These are phyloP conservation scores for Drosophila vallismaia DNA, from an alignment of 2,888 invertebrate species.

Conservation along the genomic window DNA sequence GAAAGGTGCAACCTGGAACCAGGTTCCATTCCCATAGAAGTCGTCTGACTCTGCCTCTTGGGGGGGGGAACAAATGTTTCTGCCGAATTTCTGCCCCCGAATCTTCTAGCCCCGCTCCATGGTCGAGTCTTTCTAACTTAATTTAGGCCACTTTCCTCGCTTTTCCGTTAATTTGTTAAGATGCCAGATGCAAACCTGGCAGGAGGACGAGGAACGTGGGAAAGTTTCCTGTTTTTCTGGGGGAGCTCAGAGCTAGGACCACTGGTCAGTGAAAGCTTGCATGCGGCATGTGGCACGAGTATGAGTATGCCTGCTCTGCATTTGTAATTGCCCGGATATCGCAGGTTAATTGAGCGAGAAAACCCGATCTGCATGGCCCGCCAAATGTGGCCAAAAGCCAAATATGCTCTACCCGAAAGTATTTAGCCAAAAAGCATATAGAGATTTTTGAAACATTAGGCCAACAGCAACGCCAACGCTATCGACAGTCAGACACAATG, in stretches of 20 bases:
- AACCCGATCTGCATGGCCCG: conserved; percentile 41
- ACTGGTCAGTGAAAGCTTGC: conserved; percentile 45
- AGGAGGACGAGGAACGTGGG: not conserved
- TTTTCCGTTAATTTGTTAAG: too few species aligned
- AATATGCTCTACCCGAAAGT: conserved; percentile 17
- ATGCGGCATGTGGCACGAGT: conserved; percentile 33
- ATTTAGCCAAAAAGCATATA: conserved; percentile 4
- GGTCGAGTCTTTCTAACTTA: too few species aligned
- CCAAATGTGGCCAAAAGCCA: conserved; percentile 40
- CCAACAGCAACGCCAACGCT: conserved; percentile 30
- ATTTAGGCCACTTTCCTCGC: too few species aligned
- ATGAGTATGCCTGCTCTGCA: conserved; percentile 67
- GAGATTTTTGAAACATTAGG: conserved; percentile 51
- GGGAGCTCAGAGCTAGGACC: conserved; percentile 24
- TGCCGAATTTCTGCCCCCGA: too few species aligned
- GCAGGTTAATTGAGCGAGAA: conserved; percentile 65
- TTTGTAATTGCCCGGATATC: conserved; percentile 76
- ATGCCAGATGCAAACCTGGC: not conserved
- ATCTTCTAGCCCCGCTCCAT: too few species aligned
- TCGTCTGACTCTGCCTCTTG: not conserved
- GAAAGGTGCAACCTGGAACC: conserved; percentile 33
- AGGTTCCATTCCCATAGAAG: conserved; percentile 20
- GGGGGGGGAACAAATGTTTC: too few species aligned
- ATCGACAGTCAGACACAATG: conserved; percentile 42
- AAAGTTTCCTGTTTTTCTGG: conserved; percentile 5